Conservation (phyloP, 2,113 vertebrate species). For the Acinonyx jubatus region DNA sequence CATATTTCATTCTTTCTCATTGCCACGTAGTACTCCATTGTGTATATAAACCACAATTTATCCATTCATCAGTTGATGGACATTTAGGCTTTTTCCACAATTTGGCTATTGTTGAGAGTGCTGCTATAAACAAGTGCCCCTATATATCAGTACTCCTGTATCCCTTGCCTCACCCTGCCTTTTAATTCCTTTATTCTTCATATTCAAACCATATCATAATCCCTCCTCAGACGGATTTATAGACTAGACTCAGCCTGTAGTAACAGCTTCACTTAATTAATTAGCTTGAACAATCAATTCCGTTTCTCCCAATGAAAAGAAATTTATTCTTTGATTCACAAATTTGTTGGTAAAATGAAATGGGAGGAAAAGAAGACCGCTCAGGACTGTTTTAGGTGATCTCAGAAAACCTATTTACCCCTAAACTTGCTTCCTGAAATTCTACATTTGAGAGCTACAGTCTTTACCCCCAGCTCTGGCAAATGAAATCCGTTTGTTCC, state of each 20-base stretch:
- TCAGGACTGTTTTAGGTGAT: neutral
- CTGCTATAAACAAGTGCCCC: too few species aligned
- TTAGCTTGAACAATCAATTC: slow-evolving; percentile 15
- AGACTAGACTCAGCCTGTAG: neutral
- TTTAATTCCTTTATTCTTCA: neutral
- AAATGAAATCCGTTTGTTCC: neutral
- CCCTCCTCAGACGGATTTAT: neutral
- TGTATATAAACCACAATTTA: too few species aligned
- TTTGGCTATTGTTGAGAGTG: too few species aligned
- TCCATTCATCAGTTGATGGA: too few species aligned
- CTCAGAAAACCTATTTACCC: neutral
- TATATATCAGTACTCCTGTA: too few species aligned
- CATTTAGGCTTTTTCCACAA: too few species aligned
- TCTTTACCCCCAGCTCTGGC: neutral
- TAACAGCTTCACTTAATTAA: slow-evolving; percentile 28
- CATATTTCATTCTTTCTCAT: too few species aligned
- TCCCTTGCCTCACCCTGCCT: neutral
- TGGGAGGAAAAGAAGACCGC: neutral
- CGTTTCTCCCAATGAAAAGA: neutral
- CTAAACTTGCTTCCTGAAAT: neutral
- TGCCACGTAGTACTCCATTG: too few species aligned
- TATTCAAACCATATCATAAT: neutral
- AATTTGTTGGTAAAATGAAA: slow-evolving; percentile 35
- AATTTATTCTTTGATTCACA: neutral
- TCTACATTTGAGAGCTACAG: neutral